Percentiles rank a stretch among this genome's conserved stretches.
phyloP scores from a whole-genome alignment of 2,113 vertebrate species.

The Sceloporus tristichus region DNA sequence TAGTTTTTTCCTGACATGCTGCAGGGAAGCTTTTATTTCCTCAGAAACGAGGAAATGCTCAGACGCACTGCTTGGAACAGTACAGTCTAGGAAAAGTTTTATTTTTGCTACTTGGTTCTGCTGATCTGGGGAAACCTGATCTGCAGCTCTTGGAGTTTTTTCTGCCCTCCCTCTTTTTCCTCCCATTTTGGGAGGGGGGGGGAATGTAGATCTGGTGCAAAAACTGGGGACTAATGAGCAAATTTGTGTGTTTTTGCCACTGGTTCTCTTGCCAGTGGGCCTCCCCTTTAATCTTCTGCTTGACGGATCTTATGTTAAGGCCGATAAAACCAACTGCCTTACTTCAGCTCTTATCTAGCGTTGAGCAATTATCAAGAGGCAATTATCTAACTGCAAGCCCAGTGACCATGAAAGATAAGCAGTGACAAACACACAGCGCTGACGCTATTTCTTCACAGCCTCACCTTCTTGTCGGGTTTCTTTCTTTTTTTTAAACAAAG shows the following conservation, averaged over 20 bases:
- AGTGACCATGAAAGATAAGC: background rate
- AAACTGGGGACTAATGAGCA: background rate
- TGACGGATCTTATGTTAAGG: slow-evolving; percentile 6
- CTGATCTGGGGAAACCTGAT: slow-evolving; percentile 6
- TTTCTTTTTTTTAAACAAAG: background rate
- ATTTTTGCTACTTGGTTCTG: slow-evolving; percentile 5
- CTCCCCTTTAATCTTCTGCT: background rate
- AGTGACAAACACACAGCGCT: fast-evolving
- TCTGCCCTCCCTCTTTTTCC: fast-evolving
- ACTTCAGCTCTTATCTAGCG: background rate
- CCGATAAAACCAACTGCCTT: slow-evolving; percentile 24
- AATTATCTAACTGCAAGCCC: background rate
- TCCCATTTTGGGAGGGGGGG: background rate
- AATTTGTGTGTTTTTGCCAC: slow-evolving; percentile 4
- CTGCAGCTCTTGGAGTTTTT: background rate
- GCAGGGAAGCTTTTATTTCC: background rate
- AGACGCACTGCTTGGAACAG: background rate
- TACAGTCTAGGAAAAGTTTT: background rate
- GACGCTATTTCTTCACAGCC: background rate
- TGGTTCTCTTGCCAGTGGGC: background rate
- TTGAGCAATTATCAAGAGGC: slow-evolving; percentile 3
- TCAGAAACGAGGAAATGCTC: too few species aligned
- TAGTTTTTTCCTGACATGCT: background rate
- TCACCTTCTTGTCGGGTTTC: background rate
- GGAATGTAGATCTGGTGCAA: background rate